phyloP scores from a whole-genome alignment of 1,140 invertebrate genomes.

The Philotrypesis tridentata region DNA sequence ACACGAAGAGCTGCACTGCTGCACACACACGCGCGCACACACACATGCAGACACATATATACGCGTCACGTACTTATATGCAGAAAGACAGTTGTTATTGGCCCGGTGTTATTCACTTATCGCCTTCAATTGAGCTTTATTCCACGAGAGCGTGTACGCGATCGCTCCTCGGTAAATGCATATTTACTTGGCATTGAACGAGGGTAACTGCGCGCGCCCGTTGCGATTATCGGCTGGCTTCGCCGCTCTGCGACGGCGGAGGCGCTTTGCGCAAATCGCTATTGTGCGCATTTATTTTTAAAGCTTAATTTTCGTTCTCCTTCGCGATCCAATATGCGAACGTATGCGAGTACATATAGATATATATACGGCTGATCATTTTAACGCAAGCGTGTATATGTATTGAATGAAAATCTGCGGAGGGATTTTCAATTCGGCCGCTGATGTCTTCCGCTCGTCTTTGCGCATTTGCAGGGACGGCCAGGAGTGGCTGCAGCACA shows the following conservation, averaged over 20 bases:
- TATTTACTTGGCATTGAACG: background rate
- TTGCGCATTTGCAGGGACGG: constrained; percentile 77
- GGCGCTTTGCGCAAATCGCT: background rate
- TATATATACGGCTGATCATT: too few species aligned
- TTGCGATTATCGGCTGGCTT: constrained; percentile 13
- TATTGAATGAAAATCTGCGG: too few species aligned
- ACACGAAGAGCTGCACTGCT: too few species aligned
- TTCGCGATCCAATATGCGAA: too few species aligned
- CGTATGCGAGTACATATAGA: too few species aligned
- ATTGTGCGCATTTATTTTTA: background rate
- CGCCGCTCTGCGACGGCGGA: too few species aligned
- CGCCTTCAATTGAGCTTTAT: constrained; percentile 42
- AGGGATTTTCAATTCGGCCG: too few species aligned
- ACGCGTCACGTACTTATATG: too few species aligned
- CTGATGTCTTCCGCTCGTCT: too few species aligned
- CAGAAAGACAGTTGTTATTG: background rate
- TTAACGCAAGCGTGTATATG: too few species aligned
- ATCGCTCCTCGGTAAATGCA: constrained; percentile 1
- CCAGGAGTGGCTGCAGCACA: constrained; percentile 82
- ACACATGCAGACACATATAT: too few species aligned
- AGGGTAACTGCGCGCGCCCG: constrained; percentile 30
- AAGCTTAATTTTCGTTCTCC: background rate
- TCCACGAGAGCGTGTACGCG: background rate
- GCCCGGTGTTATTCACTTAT: constrained; percentile 6
- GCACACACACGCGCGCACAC: too few species aligned